These are phyloP conservation scores for Trachythela sp. DNA, from an alignment of 64 coral and sea anemone species.

Conservation along the genomic window DNA sequence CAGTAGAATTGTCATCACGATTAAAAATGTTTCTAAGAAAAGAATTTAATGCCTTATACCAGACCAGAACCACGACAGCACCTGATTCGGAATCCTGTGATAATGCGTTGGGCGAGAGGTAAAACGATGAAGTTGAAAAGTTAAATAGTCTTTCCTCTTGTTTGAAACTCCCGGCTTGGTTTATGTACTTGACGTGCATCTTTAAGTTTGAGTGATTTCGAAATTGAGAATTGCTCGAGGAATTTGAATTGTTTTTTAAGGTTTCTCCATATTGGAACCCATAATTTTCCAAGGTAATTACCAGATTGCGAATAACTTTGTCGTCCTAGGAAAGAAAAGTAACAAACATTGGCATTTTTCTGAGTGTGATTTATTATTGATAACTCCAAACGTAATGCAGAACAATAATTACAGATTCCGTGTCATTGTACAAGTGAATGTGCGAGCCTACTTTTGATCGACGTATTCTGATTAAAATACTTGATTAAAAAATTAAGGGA, in stretches of 20 bases:
- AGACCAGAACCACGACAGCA: not conserved
- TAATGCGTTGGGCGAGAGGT: not conserved
- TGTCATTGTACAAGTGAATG: too few relatives aligned
- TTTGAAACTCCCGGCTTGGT: not conserved
- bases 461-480: too few relatives aligned
- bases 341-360: too few relatives aligned
- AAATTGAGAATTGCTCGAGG: not conserved
- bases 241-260: too few relatives aligned
- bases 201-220: not conserved
- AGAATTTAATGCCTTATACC: not conserved
- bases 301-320: not conserved
- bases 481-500: too few relatives aligned
- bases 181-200: not conserved
- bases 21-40: not conserved
- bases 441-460: too few relatives aligned
- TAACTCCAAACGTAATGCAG: too few relatives aligned
- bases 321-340: not conserved
- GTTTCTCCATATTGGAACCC: not conserved
- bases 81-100: not conserved
- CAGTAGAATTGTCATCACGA: too few relatives aligned
- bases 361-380: too few relatives aligned
- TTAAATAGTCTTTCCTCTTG: not conserved
- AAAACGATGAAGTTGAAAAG: not conserved
- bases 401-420: too few relatives aligned
- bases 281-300: not conserved